These are phyloP conservation scores for Corythornis leucogaster DNA, from an alignment of 2,797 vertebrate genomes.

Conservation along the genomic window DNA sequence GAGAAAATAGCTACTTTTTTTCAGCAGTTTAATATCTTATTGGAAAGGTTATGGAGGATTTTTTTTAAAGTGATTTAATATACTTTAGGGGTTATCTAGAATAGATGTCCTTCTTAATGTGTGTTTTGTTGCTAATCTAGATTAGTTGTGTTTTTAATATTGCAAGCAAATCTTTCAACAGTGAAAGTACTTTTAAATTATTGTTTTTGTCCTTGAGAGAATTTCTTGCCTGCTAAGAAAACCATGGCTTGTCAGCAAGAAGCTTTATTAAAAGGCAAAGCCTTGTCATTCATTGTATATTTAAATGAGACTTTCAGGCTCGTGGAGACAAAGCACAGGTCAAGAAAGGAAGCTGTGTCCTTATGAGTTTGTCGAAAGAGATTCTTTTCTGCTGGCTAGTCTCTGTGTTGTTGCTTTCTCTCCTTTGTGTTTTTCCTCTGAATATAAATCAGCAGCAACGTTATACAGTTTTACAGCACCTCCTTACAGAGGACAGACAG, in stretches of 20 bases:
- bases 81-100: not conserved
- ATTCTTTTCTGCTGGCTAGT: constrained; percentile 26
- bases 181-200: not conserved
- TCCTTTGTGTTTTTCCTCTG: not conserved
- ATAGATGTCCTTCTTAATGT: not conserved
- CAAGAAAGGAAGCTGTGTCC: constrained; percentile 1
- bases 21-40: not conserved
- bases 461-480: not conserved
- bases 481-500: not conserved
- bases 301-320: constrained; percentile 32
- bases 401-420: not conserved
- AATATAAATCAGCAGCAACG: not conserved
- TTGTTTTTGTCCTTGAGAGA: constrained; percentile 6
- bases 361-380: not conserved
- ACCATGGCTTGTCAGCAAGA: not conserved
- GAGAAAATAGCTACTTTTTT: not conserved
- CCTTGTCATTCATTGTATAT: not conserved
- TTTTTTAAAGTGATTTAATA: not conserved
- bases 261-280: constrained; percentile 38
- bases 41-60: not conserved
- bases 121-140: not conserved
- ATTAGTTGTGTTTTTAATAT: constrained; percentile 2
- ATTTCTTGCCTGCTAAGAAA: not conserved
- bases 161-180: not conserved
- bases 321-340: constrained; percentile 11